phyloP scores from a whole-genome alignment of 2,797 vertebrate species.

The Crocidura indochinensis region DNA sequence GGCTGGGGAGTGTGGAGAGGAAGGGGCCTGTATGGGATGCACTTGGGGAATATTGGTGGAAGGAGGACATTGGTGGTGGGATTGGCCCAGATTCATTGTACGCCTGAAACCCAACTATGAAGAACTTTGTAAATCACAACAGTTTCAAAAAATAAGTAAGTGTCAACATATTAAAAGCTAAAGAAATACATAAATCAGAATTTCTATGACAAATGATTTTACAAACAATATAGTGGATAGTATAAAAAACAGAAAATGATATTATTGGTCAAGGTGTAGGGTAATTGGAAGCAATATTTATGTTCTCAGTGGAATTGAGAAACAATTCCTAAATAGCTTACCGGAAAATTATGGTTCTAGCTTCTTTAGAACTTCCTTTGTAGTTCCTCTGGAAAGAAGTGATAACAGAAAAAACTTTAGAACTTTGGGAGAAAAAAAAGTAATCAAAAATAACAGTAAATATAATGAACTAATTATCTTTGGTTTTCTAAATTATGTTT shows the following conservation, averaged over 20 bases:
- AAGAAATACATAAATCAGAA: constrained; percentile 21
- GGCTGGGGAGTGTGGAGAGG: too few relatives aligned
- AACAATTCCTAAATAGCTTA: not conserved
- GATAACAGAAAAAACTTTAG: not conserved
- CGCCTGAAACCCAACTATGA: too few relatives aligned
- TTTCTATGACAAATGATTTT: not conserved
- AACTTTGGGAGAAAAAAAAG: constrained; percentile 2
- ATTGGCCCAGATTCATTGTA: too few relatives aligned
- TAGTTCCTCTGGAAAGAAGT: not conserved
- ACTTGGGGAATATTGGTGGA: too few relatives aligned
- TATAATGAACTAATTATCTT: not conserved
- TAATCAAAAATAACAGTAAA: not conserved
- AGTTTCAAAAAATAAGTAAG: not conserved
- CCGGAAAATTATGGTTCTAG: not conserved
- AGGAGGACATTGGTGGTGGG: too few relatives aligned
- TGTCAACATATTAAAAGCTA: not conserved
- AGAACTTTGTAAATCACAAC: too few relatives aligned
- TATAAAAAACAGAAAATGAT: not conserved
- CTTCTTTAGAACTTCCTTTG: too few relatives aligned
- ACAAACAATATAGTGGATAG: not conserved
- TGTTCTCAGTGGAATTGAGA: not conserved
- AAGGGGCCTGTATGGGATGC: too few relatives aligned
- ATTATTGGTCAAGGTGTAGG: not conserved
- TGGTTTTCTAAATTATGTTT: constrained; percentile 59
- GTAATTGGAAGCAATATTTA: not conserved